Evolutionary conservation across 1,140 invertebrate species (phyloP), one percentile per base, ranked within the genome.

Genomic region (Maconellicoccus hirsutus): DNA sequence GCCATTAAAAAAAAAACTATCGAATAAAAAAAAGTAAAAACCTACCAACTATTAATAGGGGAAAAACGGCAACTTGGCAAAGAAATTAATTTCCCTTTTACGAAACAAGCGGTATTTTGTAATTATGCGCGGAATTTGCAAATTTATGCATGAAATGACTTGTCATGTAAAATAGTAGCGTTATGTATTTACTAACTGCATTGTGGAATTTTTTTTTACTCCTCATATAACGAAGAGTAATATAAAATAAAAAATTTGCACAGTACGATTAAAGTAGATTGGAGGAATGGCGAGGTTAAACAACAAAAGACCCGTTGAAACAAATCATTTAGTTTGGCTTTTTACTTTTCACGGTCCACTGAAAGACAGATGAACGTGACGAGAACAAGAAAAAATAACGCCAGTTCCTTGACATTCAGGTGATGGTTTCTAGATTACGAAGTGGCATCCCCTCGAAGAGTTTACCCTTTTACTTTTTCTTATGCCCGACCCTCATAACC

Each of bases 241-340:
- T 19, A 19, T 52, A 52, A 52, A 52, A 52, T 16, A 52, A 52
- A 52, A 52, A 52, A 52, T 52, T n/a, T 52, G 42, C 29, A 33
- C 29, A 8, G 42, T 19, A 19, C 10, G 42, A 16, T 52, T 52
- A 52, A 16, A 19, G 42, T 52, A 16, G 42, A 52, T 52, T 8
- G 16, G 42, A 52, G 42, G 42, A 8, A 14, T 16, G 42, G n/a
- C 42, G 42, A 52, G 42, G 42, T 52, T 52, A 52, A 52, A 52
- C 42, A 52, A 52, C 42, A 52, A 52, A 52, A 52, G 42, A 52
- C 42, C 42, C 42, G 42, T 52, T 52, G 42, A 52, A 52, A 52
- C 42, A 52, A 52, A 52, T 52, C 42, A 52, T 52, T 52, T 52
- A 52, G 42, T 52, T 52, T 52, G 42, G 42, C 42, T 52, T 52